These are phyloP conservation scores for Marasmarcha lunaedactyla DNA, from an alignment of 2,888 invertebrate genomes.

Conservation along the genomic window DNA sequence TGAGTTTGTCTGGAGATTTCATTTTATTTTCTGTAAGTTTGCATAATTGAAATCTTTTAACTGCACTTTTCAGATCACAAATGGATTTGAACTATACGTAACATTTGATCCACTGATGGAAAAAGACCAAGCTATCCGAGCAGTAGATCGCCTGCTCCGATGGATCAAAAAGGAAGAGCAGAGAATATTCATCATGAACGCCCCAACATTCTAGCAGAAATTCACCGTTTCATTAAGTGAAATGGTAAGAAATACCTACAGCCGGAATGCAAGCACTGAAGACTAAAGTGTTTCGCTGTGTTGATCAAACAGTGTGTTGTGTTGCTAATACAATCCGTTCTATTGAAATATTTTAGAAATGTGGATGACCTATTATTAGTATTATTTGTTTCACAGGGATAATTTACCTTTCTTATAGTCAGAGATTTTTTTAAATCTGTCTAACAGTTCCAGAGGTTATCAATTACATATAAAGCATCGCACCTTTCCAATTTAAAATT, in stretches of 20 bases:
- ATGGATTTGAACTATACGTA: conserved; percentile 92
- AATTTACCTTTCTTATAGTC: too few species aligned
- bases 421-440: too few species aligned
- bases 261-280: conserved; percentile 29
- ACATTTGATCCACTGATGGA: conserved; percentile 92
- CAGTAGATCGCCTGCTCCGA: conserved; percentile 88
- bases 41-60: conserved; percentile 16
- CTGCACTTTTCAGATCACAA: conserved; percentile 75
- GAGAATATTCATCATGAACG: conserved; percentile 87
- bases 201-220: conserved; percentile 78
- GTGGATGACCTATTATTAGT: too few species aligned
- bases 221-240: conserved; percentile 31
- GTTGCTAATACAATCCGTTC: too few species aligned
- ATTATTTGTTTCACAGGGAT: too few species aligned
- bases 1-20: too few species aligned
- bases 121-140: conserved; percentile 85
- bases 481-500: too few species aligned
- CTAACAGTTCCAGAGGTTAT: too few species aligned
- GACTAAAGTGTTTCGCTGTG: conserved; percentile 11
- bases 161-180: conserved; percentile 97
- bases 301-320: too few species aligned
- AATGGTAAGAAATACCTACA: conserved; percentile 37
- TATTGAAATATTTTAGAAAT: too few species aligned
- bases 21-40: background rate
- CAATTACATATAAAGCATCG: too few species aligned